Conservation (phyloP, 2,888 invertebrate genomes). For the Aphidoletes aphidimyza region DNA sequence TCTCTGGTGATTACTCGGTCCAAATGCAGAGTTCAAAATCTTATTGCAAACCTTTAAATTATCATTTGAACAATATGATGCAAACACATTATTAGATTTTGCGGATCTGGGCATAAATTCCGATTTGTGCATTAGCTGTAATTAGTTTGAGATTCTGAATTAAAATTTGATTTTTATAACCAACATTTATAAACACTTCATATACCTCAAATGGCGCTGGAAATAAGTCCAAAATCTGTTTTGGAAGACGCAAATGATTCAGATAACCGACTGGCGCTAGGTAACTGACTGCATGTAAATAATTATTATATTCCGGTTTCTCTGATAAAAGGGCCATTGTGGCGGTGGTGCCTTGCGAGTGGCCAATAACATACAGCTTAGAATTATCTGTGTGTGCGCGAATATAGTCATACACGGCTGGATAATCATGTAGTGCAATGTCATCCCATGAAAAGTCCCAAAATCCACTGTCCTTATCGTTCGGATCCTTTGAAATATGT, state of each 20-base stretch:
- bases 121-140: no score
- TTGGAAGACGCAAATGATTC: no score
- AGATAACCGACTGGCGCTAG: background rate
- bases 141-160: no score
- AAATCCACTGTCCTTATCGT: slow-evolving; percentile 59
- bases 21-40: background rate
- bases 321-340: background rate
- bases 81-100: no score
- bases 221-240: background rate
- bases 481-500: slow-evolving; percentile 65
- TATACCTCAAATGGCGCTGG: background rate
- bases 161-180: no score
- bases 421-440: slow-evolving; percentile 69
- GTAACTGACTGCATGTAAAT: background rate
- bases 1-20: background rate
- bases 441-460: slow-evolving; percentile 71
- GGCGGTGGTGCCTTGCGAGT: slow-evolving; percentile 70
- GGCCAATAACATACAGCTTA: slow-evolving; percentile 71
- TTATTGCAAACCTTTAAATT: background rate
- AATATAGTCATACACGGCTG: slow-evolving; percentile 73
- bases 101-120: background rate
- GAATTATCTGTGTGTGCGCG: slow-evolving; percentile 65
- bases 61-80: background rate
- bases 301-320: background rate
- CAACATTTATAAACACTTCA: background rate